A percentile compares a stretch with the other conserved stretches of the same genome.
Conservation (phyloP, 1,140 invertebrate species). For the Drosophila burlai region DNA sequence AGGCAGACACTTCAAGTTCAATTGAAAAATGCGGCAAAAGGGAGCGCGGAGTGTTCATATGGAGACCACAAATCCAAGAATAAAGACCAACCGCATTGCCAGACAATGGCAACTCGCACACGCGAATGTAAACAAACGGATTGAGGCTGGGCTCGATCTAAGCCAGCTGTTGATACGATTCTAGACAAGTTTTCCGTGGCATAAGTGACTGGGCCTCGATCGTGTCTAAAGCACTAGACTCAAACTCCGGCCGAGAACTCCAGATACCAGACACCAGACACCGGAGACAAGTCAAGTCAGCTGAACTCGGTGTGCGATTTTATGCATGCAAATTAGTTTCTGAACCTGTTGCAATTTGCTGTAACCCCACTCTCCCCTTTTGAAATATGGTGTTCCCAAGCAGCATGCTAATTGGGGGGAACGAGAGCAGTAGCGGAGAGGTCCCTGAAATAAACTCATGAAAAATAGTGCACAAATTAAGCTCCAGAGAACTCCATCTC, state of each 20-base stretch:
- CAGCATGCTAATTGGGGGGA: constrained; percentile 68
- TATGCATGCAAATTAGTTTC: constrained; percentile 82
- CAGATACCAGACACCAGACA: constrained; percentile 16
- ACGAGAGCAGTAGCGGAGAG: constrained; percentile 23
- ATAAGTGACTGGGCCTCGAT: constrained; percentile 54
- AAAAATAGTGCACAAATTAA: constrained; percentile 77
- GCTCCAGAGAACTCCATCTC: constrained; percentile 18
- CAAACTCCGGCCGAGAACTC: constrained; percentile 30
- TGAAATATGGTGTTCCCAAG: constrained; percentile 48
- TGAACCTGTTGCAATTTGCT: constrained; percentile 80
- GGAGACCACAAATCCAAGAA: constrained; percentile 30
- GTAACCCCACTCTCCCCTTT: not conserved
- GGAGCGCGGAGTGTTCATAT: not conserved
- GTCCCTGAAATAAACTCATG: constrained; percentile 58
- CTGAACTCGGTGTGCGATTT: constrained; percentile 68
- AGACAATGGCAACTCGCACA: constrained; percentile 61
- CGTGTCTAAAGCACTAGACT: constrained; percentile 41
- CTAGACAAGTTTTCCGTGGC: constrained; percentile 61
- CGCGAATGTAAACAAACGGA: constrained; percentile 29
- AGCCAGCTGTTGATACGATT: constrained; percentile 59
- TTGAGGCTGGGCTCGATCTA: constrained; percentile 48
- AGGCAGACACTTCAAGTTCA: constrained; percentile 76
- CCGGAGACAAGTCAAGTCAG: constrained; percentile 40
- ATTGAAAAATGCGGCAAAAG: constrained; percentile 70
- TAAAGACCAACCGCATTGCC: constrained; percentile 75